Percentiles rank a stretch among this genome's conserved stretches.
Conservation (phyloP, 2,888 invertebrate genomes). For the Chrysolina haemoptera region DNA sequence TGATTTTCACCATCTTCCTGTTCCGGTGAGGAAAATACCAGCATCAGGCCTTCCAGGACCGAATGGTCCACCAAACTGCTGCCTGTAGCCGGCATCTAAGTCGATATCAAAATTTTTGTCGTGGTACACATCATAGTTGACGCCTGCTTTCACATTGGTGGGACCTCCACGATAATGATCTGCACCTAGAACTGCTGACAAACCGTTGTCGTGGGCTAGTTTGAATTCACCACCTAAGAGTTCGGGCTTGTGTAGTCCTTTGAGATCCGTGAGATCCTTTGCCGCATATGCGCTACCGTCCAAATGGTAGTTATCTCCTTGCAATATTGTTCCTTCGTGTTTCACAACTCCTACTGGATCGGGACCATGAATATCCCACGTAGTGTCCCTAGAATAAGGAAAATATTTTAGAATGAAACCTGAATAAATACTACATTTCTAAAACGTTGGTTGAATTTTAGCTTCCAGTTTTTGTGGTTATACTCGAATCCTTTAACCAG, state of each 20-base stretch:
- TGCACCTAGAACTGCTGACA: conserved; percentile 48
- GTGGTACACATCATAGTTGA: conserved; percentile 50
- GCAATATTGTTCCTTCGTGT: conserved; percentile 53
- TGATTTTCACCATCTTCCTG: background rate
- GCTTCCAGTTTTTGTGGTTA: too few species aligned
- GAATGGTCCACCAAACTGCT: conserved; percentile 52
- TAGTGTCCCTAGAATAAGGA: conserved; percentile 25
- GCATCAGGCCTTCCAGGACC: conserved; percentile 51
- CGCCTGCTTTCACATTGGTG: conserved; percentile 52
- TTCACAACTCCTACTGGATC: conserved; percentile 27
- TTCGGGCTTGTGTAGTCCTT: conserved; percentile 43
- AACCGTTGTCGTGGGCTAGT: conserved; percentile 52
- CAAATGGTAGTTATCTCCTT: conserved; percentile 49
- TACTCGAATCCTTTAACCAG: too few species aligned
- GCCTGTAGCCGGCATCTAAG: conserved; percentile 49
- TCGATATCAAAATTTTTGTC: conserved; percentile 51
- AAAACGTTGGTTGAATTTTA: too few species aligned
- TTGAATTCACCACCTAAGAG: conserved; percentile 51
- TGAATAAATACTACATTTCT: too few species aligned
- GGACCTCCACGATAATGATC: conserved; percentile 47
- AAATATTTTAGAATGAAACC: too few species aligned
- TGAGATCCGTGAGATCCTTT: conserved; percentile 48
- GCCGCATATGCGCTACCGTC: conserved; percentile 52
- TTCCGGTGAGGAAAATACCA: conserved; percentile 26
- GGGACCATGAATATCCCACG: conserved; percentile 9